Conservation (phyloP, 2,797 vertebrate species). For the Megaceryle alcyon region DNA sequence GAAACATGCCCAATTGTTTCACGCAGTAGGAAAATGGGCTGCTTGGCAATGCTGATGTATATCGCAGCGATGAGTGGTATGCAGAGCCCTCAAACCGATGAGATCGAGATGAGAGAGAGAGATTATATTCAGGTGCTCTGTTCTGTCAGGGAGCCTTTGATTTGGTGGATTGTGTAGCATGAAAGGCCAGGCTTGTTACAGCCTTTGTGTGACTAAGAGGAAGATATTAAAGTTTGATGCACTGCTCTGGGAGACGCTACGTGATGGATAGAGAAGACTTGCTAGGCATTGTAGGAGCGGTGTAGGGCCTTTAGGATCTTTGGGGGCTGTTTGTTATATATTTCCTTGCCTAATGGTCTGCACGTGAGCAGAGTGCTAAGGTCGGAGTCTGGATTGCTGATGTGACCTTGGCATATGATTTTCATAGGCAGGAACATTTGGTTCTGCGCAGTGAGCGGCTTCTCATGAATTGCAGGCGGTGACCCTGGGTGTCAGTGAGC, state of each 20-base stretch:
- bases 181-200: constrained; percentile 33
- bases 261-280: background rate
- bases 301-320: constrained; percentile 11
- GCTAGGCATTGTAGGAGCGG: background rate
- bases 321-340: background rate
- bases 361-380: constrained; percentile 18
- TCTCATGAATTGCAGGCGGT: background rate
- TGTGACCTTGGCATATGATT: background rate
- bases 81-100: background rate
- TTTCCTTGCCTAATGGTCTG: constrained; percentile 22
- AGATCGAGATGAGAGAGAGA: constrained; percentile 4
- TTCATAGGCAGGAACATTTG: background rate
- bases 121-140: constrained; percentile 27
- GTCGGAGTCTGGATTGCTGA: background rate
- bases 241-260: constrained; percentile 16
- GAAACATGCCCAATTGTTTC: constrained; percentile 1
- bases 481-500: background rate
- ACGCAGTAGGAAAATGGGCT: background rate
- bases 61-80: background rate
- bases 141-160: constrained; percentile 35
- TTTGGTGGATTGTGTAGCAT: constrained; percentile 16
- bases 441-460: background rate
- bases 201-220: constrained; percentile 25
- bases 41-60: background rate
- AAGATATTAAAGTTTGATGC: constrained; percentile 55